These are phyloP conservation scores for Gallinago stenura DNA, from an alignment of 2,797 vertebrate genomes.

Conservation along the genomic window DNA sequence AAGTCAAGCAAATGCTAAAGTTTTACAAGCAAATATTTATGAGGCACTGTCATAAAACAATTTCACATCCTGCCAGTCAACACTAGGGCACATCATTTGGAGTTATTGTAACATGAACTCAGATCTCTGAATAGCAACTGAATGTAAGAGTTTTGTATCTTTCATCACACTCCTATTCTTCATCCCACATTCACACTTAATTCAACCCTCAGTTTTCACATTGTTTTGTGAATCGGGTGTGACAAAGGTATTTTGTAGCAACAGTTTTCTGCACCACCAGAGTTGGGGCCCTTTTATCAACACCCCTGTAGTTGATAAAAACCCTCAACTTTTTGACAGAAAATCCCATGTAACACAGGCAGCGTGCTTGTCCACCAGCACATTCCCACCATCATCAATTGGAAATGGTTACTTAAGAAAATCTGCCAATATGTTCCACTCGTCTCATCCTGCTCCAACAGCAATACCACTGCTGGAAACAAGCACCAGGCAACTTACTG, in stretches of 20 bases:
- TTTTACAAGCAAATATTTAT: constrained; percentile 12
- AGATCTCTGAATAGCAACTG: background rate
- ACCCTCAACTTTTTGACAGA: constrained; percentile 47
- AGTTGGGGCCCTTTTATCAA: constrained; percentile 12
- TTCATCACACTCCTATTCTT: background rate
- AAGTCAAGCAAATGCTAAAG: background rate
- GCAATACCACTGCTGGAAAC: background rate
- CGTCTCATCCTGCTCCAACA: background rate
- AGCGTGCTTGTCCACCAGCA: constrained; percentile 32
- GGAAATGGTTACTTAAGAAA: constrained; percentile 67
- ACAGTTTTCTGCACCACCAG: background rate
- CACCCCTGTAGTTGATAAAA: background rate
- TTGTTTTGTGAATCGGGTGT: background rate
- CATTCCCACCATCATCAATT: constrained; percentile 64
- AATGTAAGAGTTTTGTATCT: background rate
- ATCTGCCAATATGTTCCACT: constrained; percentile 29
- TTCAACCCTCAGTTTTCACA: background rate
- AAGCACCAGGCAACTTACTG: background rate
- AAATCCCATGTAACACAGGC: constrained; percentile 58
- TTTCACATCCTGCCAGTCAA: background rate
- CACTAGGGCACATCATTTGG: background rate
- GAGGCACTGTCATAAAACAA: background rate
- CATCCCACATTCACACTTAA: background rate
- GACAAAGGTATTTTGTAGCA: constrained; percentile 18
- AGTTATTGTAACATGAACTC: background rate